A percentile compares a stretch with the other conserved stretches of the same genome.
Evolutionary conservation across 2,888 invertebrate genomes (phyloP).

Genomic region (Beris morrisii): DNA sequence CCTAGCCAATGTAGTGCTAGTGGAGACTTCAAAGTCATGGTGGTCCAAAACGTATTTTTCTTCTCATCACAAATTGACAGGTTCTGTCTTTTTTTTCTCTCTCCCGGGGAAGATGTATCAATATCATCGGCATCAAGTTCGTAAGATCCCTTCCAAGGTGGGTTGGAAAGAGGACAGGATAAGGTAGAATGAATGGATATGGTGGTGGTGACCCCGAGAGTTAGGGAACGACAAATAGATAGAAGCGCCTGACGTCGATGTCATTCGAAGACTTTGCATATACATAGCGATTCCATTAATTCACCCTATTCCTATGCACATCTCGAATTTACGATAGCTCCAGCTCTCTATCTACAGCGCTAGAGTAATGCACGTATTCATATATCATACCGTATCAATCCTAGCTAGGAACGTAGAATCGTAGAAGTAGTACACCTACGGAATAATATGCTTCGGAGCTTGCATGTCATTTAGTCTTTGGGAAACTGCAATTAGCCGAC

Average conservation of each 20-base stretch:
- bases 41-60: constrained; percentile 32
- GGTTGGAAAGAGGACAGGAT: too few species aligned
- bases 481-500: constrained; percentile 56
- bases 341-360: too few species aligned
- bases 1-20: constrained; percentile 22
- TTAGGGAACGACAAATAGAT: too few species aligned
- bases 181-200: too few species aligned
- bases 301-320: constrained; percentile 28
- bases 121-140: constrained; percentile 8
- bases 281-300: constrained; percentile 22
- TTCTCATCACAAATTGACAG: constrained; percentile 31
- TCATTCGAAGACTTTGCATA: constrained; percentile 27
- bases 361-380: too few species aligned
- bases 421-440: not conserved
- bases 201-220: too few species aligned
- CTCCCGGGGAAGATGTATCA: constrained; percentile 21
- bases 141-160: too few species aligned
- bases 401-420: not conserved
- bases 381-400: not conserved
- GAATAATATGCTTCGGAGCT: constrained; percentile 41
- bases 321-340: not conserved
- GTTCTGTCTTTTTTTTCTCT: not conserved
- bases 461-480: constrained; percentile 53
- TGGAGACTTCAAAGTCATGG: constrained; percentile 29
- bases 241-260: too few species aligned